phyloP scores from a whole-genome alignment of 1,140 invertebrate species.

The Berghia stephanieae region DNA sequence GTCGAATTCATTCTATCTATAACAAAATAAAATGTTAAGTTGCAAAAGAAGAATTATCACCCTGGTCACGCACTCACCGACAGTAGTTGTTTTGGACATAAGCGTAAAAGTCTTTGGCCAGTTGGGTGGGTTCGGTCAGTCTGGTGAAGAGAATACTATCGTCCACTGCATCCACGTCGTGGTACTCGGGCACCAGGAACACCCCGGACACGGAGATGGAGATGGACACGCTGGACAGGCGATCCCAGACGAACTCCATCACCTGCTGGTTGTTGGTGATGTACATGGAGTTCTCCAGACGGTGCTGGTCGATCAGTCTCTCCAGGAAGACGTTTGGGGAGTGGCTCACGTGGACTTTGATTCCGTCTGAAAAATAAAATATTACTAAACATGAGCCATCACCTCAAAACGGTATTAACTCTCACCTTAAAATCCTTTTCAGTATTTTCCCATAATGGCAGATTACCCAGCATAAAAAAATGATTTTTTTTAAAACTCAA shows the following conservation, averaged over 20 bases:
- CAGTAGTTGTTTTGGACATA: constrained; percentile 32
- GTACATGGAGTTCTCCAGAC: constrained; percentile 48
- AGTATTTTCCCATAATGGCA: no score
- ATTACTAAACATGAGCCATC: no score
- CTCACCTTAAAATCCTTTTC: no score
- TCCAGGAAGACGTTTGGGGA: constrained; percentile 55
- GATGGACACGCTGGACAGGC: constrained; percentile 52
- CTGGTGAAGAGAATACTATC: constrained; percentile 45
- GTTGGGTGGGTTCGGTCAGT: constrained; percentile 17
- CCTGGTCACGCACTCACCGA: constrained; percentile 19
- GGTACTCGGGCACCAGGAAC: constrained; percentile 52
- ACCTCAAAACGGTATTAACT: no score
- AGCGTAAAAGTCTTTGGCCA: constrained; percentile 25
- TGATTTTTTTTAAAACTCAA: no score
- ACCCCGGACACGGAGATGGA: constrained; percentile 51
- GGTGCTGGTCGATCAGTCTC: constrained; percentile 43
- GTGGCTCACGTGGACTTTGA: constrained; percentile 34
- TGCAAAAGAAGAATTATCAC: not conserved
- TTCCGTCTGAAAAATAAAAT: constrained; percentile 37
- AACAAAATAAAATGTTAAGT: not conserved
- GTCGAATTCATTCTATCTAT: no score
- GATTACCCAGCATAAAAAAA: no score
- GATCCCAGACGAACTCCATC: constrained; percentile 51
- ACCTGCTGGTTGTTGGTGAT: constrained; percentile 56
- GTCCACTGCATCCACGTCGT: constrained; percentile 48